Percentiles rank a stretch among this genome's conserved stretches.
These are phyloP conservation scores for Diphyllodes magnificus DNA, from an alignment of 2,113 vertebrate genomes.

Conservation along the genomic window DNA sequence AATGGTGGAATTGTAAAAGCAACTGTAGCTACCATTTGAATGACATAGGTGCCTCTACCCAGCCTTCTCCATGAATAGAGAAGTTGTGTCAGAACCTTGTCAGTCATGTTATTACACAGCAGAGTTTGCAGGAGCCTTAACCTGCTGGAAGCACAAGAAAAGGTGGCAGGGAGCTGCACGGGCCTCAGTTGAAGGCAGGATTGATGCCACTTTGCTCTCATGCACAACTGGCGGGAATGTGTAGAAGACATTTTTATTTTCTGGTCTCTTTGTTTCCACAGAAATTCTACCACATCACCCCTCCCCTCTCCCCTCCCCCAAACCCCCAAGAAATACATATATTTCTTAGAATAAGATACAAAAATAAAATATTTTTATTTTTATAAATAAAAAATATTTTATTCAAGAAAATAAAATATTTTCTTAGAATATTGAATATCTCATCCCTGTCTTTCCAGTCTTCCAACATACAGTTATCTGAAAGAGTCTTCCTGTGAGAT, in stretches of 20 bases:
- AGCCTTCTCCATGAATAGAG: not conserved
- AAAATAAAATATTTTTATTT: not conserved
- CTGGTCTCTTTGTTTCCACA: not conserved
- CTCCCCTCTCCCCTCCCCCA: accelerated
- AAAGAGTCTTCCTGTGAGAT: not conserved
- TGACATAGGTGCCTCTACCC: not conserved
- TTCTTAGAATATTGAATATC: not conserved
- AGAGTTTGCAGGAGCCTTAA: not conserved
- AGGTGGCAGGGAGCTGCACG: not conserved
- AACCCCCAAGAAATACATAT: not conserved
- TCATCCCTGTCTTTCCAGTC: not conserved
- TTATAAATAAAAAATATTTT: too few species aligned
- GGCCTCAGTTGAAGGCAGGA: not conserved
- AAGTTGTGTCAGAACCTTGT: not conserved
- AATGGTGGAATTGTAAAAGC: not conserved
- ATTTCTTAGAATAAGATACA: not conserved
- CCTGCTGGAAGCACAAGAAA: not conserved
- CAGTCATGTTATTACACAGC: not conserved
- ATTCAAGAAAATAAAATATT: not conserved
- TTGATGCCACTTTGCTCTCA: not conserved
- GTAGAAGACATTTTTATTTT: not conserved
- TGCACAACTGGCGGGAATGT: not conserved
- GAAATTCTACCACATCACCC: not conserved
- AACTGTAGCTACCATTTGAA: not conserved
- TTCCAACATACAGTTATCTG: not conserved